Base-by-base conservation (phyloP, 2,888 invertebrate genomes). In the Spatulosminthurus flaviceps region DNA sequence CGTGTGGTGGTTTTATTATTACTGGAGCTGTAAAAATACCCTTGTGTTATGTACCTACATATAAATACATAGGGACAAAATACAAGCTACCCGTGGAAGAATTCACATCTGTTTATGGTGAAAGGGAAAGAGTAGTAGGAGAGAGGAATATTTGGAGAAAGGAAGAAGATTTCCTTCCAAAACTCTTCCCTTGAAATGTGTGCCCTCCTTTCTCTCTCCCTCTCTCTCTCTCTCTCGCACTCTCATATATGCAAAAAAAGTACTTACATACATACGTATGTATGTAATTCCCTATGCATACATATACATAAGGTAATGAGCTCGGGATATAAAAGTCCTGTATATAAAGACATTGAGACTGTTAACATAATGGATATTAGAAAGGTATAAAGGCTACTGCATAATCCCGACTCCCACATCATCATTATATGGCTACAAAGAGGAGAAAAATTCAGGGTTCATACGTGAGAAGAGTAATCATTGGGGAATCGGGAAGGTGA, bases 91-190 rank as follows among this genome's bases (percentile, higher is more conserved):
- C 24, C 71, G 71, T 72, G 71, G 42, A 72, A 72, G 43, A 72
- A 72, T 72, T 72, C 43, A 43, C 60, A 73, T 73, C 73, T 73
- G 73, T 60, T 73, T 60, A 73, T 73, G 43, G 73, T 51, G 28
- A 67, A 51, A 51, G n/a, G 51, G 9, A 51, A 51, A 51, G 51
- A 19, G 51, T 13, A 51, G n/a, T n/a, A n/a, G n/a, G n/a, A n/a
- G 4, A 2, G 9, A 51, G 51, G 51, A 13, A 51, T 4, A 51
- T 13, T 13, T 51, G 19, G 19, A 51, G 51, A 51, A 16, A 51
- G 51, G 51, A 51, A n/a, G 34, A 34, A 51, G 51, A 51, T 51
- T 19, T 51, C 16, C 51, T 51, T 51, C 9, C 7, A 51, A 51
- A 9, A 7, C 9, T 16, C 51, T 16, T 51, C 51, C 5, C 19